Conservation (phyloP, 2,888 invertebrate species). For the Bimastos eiseni region DNA sequence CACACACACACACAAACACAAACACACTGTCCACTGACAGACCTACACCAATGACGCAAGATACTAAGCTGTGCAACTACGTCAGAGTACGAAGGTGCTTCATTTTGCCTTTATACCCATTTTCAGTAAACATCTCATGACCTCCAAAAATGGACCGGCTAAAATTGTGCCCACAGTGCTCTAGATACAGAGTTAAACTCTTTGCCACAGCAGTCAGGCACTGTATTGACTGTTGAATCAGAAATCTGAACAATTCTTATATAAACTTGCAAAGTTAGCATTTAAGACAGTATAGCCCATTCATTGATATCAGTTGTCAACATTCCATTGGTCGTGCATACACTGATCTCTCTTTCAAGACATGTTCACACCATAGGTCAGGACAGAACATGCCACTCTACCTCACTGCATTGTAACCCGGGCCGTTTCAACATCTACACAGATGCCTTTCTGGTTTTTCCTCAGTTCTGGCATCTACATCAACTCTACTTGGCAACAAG, state of each 20-base stretch:
- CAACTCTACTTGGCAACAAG: background rate
- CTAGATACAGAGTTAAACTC: background rate
- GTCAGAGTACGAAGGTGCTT: background rate
- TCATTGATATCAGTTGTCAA: background rate
- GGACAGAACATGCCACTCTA: background rate
- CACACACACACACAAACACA: too few species aligned
- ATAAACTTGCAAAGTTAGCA: background rate
- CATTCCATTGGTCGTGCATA: background rate
- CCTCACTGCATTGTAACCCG: background rate
- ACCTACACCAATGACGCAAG: background rate
- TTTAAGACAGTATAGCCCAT: background rate
- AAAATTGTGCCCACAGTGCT: background rate
- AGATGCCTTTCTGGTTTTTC: background rate
- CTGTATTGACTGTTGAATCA: background rate
- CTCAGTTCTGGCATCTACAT: background rate
- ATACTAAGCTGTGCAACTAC: background rate
- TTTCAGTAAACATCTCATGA: constrained; percentile 2
- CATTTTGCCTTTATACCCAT: too few species aligned
- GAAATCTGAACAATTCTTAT: background rate
- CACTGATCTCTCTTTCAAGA: background rate
- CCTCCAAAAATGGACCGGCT: background rate
- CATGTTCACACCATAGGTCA: background rate
- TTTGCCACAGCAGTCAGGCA: background rate
- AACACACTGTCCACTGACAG: background rate
- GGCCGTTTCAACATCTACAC: background rate